Base-by-base conservation (phyloP, 1,140 invertebrate species). In the Apis mellifera region DNA sequence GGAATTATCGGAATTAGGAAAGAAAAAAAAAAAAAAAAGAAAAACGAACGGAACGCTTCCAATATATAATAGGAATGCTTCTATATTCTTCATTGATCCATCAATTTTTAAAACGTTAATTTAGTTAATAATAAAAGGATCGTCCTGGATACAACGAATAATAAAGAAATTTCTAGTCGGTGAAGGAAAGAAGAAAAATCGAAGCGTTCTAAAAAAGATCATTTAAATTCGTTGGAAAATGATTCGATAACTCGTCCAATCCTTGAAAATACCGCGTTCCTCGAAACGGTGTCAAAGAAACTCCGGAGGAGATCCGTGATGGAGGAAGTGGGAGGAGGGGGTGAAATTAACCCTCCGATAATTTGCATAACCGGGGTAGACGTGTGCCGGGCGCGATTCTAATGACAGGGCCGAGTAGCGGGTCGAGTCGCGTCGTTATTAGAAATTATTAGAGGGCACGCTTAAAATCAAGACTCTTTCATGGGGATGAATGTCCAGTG, bases 381-480 rank as follows among this genome's bases (percentile, higher is more conserved):
- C 80, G 83, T 65, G 84, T 86, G 85, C 86, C 84, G 55, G 68
- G 54, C 72, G 84, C 83, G 85, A 90, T 52, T 64, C 62, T 86
- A 92, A 93, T 93, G 90, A 93, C 92, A 93, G 91, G 89, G 87
- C 86, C 88, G 76, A 26, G 72, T 82, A n/a, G n/a, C n/a, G 84
- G 79, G 88, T 4, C 57, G 26, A 55, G 90, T 84, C 89, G 86
- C 89, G 84, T 90, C 90, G 90, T 92, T 93, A 93, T 93, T 92
- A 93, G 90, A 93, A 93, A 93, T 93, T 93, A 93, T 93, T 93
- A 93, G 89, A 93, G 91, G 86, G 89, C 86, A 86, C 91, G 92
- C 91, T 93, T 93, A 92, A 93, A 94, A 94, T 94, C 92, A 94
- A 91, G 91, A 92, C 91, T 93, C 93, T 94, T 94, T 94, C 93